phyloP scores from a whole-genome alignment of 2,888 invertebrate genomes.

The Strigamia crassipes region DNA sequence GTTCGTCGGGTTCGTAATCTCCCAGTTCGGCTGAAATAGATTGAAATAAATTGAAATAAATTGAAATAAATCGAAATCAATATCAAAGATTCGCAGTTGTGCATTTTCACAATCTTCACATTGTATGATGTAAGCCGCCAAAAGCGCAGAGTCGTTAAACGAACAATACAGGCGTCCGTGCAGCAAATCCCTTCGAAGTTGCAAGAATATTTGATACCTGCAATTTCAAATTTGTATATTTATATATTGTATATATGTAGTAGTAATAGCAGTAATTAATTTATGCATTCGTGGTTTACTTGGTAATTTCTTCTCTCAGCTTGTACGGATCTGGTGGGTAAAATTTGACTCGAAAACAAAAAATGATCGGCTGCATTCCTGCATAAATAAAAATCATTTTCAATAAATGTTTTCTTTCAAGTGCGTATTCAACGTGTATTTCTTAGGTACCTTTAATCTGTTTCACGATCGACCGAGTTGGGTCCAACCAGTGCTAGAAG shows the following conservation, averaged over 20 bases:
- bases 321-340: conserved; percentile 94
- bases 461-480: conserved; percentile 85
- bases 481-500: conserved; percentile 87
- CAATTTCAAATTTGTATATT: conserved; percentile 20
- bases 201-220: conserved; percentile 87
- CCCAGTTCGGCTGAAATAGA: conserved; percentile 82
- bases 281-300: conserved; percentile 57
- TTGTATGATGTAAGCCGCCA: conserved; percentile 91
- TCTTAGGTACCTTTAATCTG: conserved; percentile 80
- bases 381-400: conserved; percentile 55
- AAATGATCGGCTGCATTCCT: conserved; percentile 89
- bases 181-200: conserved; percentile 89
- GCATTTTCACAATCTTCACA: conserved; percentile 60
- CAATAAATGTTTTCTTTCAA: background rate
- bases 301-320: conserved; percentile 89
- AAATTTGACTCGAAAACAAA: conserved; percentile 96
- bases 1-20: conserved; percentile 86
- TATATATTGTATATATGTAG: too few relatives aligned
- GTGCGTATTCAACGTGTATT: background rate
- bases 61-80: conserved; percentile 59
- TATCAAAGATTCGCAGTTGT: too few relatives aligned
- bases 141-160: conserved; percentile 81
- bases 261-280: background rate
- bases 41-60: background rate
- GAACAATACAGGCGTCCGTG: conserved; percentile 94